These are phyloP conservation scores for Eumaeus atala DNA, from an alignment of 1,140 invertebrate species.

Conservation along the genomic window DNA sequence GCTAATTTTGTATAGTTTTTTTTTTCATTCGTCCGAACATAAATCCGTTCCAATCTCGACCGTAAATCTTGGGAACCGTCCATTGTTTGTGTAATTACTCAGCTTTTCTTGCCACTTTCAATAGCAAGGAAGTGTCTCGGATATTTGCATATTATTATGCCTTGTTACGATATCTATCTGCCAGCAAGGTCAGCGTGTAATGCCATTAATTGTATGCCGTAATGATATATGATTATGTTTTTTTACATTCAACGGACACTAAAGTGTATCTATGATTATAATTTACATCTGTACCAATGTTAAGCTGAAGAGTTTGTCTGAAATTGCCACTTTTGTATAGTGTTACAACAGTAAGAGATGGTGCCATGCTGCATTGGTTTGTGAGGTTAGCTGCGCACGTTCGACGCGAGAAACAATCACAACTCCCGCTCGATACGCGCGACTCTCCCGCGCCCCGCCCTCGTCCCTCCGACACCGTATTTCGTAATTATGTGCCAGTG, in stretches of 20 bases:
- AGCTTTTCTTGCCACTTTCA: constrained; percentile 22
- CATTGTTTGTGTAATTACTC: constrained; percentile 19
- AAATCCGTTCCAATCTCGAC: constrained; percentile 2
- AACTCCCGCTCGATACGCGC: too few species aligned
- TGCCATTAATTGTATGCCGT: constrained; percentile 45
- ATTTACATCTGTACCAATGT: too few species aligned
- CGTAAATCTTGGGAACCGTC: constrained; percentile 15
- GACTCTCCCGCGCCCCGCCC: too few species aligned
- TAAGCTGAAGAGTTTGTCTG: too few species aligned
- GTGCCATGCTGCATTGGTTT: too few species aligned
- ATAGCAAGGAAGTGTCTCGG: constrained; percentile 23
- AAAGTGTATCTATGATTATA: not conserved
- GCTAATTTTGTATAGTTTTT: not conserved
- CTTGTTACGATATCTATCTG: constrained; percentile 43
- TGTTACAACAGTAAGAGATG: too few species aligned
- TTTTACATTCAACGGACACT: constrained; percentile 28
- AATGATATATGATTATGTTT: too few species aligned
- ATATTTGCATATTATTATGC: constrained; percentile 12
- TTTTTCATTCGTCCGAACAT: constrained; percentile 5
- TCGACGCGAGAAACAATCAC: too few species aligned
- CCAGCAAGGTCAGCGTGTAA: constrained; percentile 40
- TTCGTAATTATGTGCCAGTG: too few species aligned
- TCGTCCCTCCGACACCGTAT: too few species aligned
- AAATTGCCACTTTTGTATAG: too few species aligned
- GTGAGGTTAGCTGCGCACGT: too few species aligned